These are phyloP conservation scores for Aelia acuminata DNA, from an alignment of 2,888 invertebrate genomes.

Conservation along the genomic window DNA sequence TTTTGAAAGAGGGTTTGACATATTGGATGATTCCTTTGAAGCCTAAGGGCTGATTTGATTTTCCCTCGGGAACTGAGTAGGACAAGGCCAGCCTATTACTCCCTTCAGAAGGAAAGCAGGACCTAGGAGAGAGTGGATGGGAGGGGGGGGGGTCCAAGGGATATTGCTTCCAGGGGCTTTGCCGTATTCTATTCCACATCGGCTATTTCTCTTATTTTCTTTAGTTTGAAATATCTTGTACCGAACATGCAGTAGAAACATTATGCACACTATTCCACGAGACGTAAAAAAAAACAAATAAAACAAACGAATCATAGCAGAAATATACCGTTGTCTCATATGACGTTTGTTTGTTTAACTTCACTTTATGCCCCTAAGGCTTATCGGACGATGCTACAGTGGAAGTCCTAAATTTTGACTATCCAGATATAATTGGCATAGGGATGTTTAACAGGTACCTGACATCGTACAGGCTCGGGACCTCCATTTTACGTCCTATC, in stretches of 20 bases:
- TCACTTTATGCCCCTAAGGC: too few species aligned
- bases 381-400: too few species aligned
- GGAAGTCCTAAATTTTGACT: too few species aligned
- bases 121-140: too few species aligned
- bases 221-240: not conserved
- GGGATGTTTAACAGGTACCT: too few species aligned
- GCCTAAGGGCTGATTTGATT: constrained; percentile 2
- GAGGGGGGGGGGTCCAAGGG: not conserved
- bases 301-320: too few species aligned
- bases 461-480: too few species aligned
- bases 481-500: too few species aligned
- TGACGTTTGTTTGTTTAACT: too few species aligned
- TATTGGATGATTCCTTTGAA: constrained; percentile 30
- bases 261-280: not conserved
- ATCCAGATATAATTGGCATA: too few species aligned
- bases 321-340: too few species aligned
- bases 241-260: not conserved
- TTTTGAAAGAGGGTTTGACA: constrained; percentile 48
- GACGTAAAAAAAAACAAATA: not conserved
- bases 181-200: not conserved
- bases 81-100: not conserved
- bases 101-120: not conserved
- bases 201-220: not conserved
- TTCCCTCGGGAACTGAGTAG: not conserved
- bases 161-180: not conserved